phyloP scores from a whole-genome alignment of 2,888 invertebrate genomes.

The Halocaridina rubra region DNA sequence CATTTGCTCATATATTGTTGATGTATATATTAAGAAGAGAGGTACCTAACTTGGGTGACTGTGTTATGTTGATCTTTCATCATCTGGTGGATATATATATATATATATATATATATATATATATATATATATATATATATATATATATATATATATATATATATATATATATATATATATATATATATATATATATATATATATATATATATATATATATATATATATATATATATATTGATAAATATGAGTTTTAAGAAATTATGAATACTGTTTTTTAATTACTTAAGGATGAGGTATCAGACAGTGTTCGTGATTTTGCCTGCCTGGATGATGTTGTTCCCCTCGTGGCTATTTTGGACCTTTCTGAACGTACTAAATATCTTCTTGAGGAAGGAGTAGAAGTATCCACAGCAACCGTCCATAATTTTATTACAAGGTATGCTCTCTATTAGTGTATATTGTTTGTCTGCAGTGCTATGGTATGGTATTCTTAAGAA shows the following conservation, averaged over 20 bases:
- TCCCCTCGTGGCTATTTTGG: conserved; percentile 45
- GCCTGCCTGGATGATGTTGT: conserved; percentile 52
- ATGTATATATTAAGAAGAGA: no score
- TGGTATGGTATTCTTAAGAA: background rate
- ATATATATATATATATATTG: background rate
- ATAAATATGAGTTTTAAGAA: background rate
- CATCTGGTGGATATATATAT: conserved; percentile 22
- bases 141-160: background rate
- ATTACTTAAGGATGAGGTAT: conserved; percentile 36
- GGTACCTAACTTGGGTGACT: no score
- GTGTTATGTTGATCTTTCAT: no score
- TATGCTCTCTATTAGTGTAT: background rate
- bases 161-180: background rate
- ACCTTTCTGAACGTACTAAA: conserved; percentile 38
- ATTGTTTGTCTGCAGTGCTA: background rate
- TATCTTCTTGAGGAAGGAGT: conserved; percentile 51
- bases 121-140: conserved; percentile 11
- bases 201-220: conserved; percentile 2
- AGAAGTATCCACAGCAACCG: conserved; percentile 56
- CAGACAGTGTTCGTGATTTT: conserved; percentile 51
- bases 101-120: conserved; percentile 34
- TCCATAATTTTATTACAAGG: conserved; percentile 56
- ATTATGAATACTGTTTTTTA: background rate
- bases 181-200: background rate
- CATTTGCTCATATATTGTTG: no score